These are phyloP conservation scores for Melozone crissalis DNA, from an alignment of 2,113 vertebrate genomes.

Conservation along the genomic window DNA sequence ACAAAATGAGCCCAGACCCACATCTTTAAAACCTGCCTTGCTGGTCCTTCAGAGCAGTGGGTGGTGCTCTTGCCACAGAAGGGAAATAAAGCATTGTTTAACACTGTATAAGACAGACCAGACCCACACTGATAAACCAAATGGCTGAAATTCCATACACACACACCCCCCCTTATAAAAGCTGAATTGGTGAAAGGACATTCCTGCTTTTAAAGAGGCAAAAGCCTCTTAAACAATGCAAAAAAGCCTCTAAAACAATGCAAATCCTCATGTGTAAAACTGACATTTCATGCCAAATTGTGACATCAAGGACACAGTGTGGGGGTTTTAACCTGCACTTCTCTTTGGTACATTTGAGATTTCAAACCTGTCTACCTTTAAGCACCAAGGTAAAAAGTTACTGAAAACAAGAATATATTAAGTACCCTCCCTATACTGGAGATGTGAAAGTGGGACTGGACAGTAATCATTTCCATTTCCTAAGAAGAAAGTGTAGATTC, in stretches of 20 bases:
- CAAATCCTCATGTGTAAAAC: neutral
- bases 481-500: neutral
- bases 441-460: neutral
- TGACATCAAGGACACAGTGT: accelerated
- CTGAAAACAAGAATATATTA: neutral
- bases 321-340: neutral
- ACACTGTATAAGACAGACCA: neutral
- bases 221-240: neutral
- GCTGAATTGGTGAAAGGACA: neutral
- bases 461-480: neutral
- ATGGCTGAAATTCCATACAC: no score
- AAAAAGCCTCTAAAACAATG: neutral
- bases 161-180: neutral
- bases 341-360: neutral
- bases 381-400: neutral
- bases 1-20: neutral
- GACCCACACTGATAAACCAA: neutral
- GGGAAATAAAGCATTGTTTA: neutral
- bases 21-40: neutral
- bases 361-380: neutral
- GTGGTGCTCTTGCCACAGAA: neutral
- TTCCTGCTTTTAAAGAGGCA: neutral
- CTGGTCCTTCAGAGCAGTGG: neutral
- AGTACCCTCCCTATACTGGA: neutral
- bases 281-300: neutral